Evolutionary conservation across 2,888 invertebrate species (phyloP).

Genomic region (Microctonus hyperodae): DNA sequence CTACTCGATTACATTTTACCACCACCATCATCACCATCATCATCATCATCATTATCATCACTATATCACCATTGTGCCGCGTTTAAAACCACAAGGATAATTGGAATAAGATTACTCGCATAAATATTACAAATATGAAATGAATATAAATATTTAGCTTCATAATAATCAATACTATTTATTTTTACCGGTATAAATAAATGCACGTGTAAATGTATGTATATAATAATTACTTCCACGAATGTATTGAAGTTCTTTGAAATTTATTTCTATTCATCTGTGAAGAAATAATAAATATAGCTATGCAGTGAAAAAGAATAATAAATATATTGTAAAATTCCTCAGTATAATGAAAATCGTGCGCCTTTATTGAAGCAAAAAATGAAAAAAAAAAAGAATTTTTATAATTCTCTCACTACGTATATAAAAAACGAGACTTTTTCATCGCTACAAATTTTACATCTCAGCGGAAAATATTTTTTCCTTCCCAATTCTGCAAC

Average conservation of each 20-base stretch:
- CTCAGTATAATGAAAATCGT: background rate
- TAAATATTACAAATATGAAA: too few species aligned
- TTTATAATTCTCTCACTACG: background rate
- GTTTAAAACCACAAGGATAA: conserved; percentile 4
- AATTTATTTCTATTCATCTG: background rate
- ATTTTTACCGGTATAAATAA: too few species aligned
- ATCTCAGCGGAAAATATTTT: background rate
- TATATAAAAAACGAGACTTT: background rate
- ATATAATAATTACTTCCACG: background rate
- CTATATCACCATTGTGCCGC: background rate
- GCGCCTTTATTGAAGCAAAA: background rate
- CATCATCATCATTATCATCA: background rate
- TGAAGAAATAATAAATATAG: background rate
- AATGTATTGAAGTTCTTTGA: background rate
- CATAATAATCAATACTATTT: too few species aligned
- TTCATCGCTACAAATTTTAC: background rate
- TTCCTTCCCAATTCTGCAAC: background rate
- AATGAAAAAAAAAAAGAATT: background rate
- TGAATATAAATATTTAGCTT: too few species aligned
- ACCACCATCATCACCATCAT: conserved; percentile 2
- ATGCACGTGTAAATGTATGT: background rate
- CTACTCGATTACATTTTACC: conserved; percentile 22
- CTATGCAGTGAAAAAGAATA: background rate
- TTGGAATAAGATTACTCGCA: conserved; percentile 16
- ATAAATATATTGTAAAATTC: background rate